Evolutionary conservation across 2,888 invertebrate genomes (phyloP), one percentile per base, ranked within the genome.

Genomic region (Elmis aenea): DNA sequence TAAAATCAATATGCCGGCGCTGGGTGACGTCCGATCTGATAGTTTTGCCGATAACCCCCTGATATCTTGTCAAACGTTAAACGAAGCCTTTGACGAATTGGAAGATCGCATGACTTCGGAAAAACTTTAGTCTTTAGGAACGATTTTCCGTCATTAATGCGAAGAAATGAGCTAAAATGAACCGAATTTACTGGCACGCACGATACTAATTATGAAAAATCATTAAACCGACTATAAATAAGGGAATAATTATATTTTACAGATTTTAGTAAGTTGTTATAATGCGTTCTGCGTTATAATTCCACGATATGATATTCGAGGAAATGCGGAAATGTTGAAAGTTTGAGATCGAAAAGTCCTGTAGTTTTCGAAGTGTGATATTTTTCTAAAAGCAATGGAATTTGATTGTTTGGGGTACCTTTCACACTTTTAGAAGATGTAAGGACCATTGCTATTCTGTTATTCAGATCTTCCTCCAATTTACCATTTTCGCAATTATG

Each of bases 191-290:
- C 48, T 30, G 45, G 48, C 62, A 63, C 61, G 65, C 65, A 63
- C 63, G 59, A 54, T 54, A 55, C 61, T 62, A 65, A 65, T 65
- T 64, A 65, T 60, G 61, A 63, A 62, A 61, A 62, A 64, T 64
- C 62, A 60, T 64, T 64, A 62, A 62, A 61, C 59, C 52, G 51
- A 50, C 56, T 52, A 59, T 62, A 62, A 61, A 61, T 58, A 58
- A 18, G 52, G 52, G 51, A 51, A 58, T 57, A 59, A 61, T 60
- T 58, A 55, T 54, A 47, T 51, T 52, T 52, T 48, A 52, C 50
- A 46, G 56, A 52, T 53, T 53, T 51, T 37, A 35, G 30, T 32
- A 39, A 39, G 33, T 33, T 34, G 39, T 33, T 24, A 33, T 25
- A 33, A 32, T 38, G 30, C 33, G 33, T 32, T 38, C 33, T 21